Percentiles rank a stretch among this genome's conserved stretches.
These are phyloP conservation scores for Coreoperca whiteheadi DNA, from an alignment of 2,113 vertebrate species.

Conservation along the genomic window DNA sequence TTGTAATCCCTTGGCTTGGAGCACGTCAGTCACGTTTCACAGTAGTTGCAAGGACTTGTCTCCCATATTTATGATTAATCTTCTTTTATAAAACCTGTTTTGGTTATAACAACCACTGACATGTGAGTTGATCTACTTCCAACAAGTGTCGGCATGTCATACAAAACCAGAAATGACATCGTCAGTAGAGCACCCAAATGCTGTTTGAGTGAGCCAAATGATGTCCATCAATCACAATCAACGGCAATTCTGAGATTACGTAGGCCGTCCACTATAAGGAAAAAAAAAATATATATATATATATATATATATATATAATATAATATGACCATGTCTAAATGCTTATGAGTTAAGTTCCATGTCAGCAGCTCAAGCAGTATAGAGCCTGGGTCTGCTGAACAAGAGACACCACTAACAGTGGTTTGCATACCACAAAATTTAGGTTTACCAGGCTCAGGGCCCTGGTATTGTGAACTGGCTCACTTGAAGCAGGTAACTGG, in stretches of 20 bases:
- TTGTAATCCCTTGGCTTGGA: not conserved
- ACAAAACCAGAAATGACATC: not conserved
- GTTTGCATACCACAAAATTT: not conserved
- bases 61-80: not conserved
- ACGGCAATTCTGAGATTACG: no score
- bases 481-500: not conserved
- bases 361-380: not conserved
- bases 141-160: not conserved
- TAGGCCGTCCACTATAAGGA: no score
- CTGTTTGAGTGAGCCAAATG: not conserved
- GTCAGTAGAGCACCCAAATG: not conserved
- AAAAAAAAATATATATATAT: no score
- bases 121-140: not conserved
- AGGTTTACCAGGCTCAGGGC: not conserved
- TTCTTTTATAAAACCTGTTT: not conserved
- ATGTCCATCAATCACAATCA: no score
- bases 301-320: no score
- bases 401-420: not conserved
- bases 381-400: not conserved
- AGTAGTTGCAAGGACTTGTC: not conserved
- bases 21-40: not conserved
- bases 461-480: not conserved
- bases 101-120: not conserved
- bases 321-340: not conserved
- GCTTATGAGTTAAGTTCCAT: not conserved